Base-by-base conservation (phyloP, 2,797 vertebrate genomes). In the Alca torda region DNA sequence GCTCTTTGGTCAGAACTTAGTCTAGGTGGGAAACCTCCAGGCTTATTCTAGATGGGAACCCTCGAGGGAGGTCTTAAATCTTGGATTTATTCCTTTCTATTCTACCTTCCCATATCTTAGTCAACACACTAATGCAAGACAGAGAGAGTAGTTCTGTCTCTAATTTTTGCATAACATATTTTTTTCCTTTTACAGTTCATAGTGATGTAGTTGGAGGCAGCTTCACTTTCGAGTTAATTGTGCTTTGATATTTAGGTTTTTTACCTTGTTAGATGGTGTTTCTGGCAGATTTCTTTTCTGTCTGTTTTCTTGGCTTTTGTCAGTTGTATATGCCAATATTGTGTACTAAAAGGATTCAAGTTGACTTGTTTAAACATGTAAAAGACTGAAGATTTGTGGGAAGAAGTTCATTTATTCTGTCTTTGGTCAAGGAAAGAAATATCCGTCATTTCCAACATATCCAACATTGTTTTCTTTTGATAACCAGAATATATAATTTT, bases 191-290 rank as follows among this genome's bases (percentile, higher is more conserved):
- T 80, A 65, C 67, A 90, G 35, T 74, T 87, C 41, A 37, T 31
- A 77, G 19, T 72, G 53, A 89, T 48, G 10, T 72, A 87, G 78
- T 65, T 63, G 64, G 68, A 69, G 9, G n/a, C 9, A 84, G 23
- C 14, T 78, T 79, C 39, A 23, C 16, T 57, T 90, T 24, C 35
- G 16, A 83, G 43, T 31, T 61, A 61, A 26, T 30, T 63, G 26
- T 51, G 54, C 70, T 54, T 43, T 86, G 70, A 81, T 82, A 96
- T 83, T 88, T 87, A 74, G 39, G 3, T 13, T 37, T 75, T 76
- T 97, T 93, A 89, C 79, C 69, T 63, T 43, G 31, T 45, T 73
- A 93, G 84, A 84, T 83, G 74, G 59, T 54, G 33, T 73, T 37
- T 43, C n/a, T 56, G 63, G 17, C 15, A 37, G 19, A 72, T 85